Percentiles rank a stretch among this genome's conserved stretches.
Conservation (phyloP, 2,888 invertebrate species). For the Coremacera marginata region DNA sequence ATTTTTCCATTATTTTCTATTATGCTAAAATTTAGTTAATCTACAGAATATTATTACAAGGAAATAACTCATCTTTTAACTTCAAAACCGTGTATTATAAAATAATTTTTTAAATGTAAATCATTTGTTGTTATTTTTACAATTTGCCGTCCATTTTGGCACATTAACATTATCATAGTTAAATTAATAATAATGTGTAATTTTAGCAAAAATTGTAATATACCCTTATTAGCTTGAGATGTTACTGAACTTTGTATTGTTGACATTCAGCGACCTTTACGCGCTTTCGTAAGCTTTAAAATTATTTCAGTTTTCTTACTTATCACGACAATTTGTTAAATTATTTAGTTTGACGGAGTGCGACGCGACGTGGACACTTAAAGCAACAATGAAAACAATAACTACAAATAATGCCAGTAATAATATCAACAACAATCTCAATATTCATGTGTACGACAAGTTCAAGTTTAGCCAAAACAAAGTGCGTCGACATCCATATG, state of each 20-base stretch:
- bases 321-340: background rate
- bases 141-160: too few relatives aligned
- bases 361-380: slow-evolving; percentile 2
- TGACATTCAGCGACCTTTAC: background rate
- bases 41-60: too few relatives aligned
- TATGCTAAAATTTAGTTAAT: too few relatives aligned
- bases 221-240: too few relatives aligned
- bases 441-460: background rate
- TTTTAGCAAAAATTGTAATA: too few relatives aligned
- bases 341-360: slow-evolving; percentile 5
- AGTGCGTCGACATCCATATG: background rate
- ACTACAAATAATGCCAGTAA: background rate
- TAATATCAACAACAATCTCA: background rate
- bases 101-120: too few relatives aligned
- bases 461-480: slow-evolving; percentile 30
- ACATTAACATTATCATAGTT: too few relatives aligned
- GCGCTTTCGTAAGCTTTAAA: background rate
- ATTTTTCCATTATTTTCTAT: too few relatives aligned
- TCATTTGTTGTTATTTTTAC: too few relatives aligned
- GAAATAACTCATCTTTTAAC: too few relatives aligned
- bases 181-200: too few relatives aligned
- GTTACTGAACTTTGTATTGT: background rate
- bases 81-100: too few relatives aligned
- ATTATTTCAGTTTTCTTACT: background rate
- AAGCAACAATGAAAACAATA: background rate